Conservation (phyloP, 2,888 invertebrate genomes). For the Amblyjoppa proteus region DNA sequence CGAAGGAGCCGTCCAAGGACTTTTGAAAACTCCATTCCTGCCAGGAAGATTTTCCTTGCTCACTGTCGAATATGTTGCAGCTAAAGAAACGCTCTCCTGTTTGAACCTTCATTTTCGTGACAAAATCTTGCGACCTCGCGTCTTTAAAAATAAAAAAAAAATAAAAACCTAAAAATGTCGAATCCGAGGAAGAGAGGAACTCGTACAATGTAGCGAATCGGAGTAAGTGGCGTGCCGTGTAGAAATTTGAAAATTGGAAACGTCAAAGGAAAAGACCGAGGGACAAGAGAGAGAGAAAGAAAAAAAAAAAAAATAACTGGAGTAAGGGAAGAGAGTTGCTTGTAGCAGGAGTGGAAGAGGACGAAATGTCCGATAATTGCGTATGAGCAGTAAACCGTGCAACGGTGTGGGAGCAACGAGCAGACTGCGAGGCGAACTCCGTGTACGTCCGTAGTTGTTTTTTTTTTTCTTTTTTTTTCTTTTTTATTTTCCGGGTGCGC, state of each 20-base stretch:
- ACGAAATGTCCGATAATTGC: constrained; percentile 79
- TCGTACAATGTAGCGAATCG: constrained; percentile 74
- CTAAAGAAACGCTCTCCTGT: too few relatives aligned
- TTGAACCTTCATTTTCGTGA: too few relatives aligned
- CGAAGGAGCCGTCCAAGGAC: too few relatives aligned
- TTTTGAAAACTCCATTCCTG: too few relatives aligned
- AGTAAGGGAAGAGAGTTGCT: constrained; percentile 25
- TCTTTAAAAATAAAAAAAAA: too few relatives aligned
- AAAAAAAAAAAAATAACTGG: constrained; percentile 6
- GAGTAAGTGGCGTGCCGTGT: constrained; percentile 69
- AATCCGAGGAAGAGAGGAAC: constrained; percentile 54
- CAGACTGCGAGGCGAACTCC: constrained; percentile 64
- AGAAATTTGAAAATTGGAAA: constrained; percentile 69
- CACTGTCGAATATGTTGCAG: too few relatives aligned
- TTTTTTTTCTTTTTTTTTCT: not conserved
- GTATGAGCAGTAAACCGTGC: constrained; percentile 77
- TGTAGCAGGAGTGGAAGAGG: constrained; percentile 63
- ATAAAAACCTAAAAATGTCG: too few relatives aligned
- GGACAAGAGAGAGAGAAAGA: constrained; percentile 3
- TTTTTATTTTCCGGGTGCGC: constrained; percentile 65
- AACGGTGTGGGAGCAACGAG: constrained; percentile 64
- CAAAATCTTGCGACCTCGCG: too few relatives aligned
- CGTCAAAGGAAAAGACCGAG: constrained; percentile 50
- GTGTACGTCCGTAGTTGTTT: constrained; percentile 55
- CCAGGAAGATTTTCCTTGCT: too few relatives aligned